Conservation (phyloP, 2,113 vertebrate genomes). For the Ailurus styani region DNA sequence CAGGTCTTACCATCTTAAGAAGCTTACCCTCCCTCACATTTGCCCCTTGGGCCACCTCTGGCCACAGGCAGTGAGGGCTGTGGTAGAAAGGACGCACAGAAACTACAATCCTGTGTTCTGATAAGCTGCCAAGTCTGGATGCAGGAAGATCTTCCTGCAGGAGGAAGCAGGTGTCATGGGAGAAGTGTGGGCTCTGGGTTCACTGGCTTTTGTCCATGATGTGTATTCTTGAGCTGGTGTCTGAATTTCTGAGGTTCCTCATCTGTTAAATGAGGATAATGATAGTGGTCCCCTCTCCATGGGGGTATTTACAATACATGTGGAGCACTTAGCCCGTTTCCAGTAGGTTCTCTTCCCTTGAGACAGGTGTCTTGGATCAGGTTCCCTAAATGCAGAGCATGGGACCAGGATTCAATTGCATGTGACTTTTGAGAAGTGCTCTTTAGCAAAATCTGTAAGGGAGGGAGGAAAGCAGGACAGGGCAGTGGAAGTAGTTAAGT, state of each 20-base stretch:
- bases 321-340: neutral
- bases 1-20: neutral
- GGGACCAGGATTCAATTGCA: neutral
- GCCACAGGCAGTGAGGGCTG: neutral
- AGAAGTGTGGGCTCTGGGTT: neutral
- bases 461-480: neutral
- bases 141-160: neutral
- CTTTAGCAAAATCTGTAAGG: neutral
- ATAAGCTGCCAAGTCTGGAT: neutral
- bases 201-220: neutral
- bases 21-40: neutral
- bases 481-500: neutral
- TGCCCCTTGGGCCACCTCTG: too few species aligned
- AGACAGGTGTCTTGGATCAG: neutral
- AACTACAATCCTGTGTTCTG: neutral
- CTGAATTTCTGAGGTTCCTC: neutral
- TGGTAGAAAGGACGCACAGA: neutral
- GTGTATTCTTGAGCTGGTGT: too few species aligned
- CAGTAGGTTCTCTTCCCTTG: neutral
- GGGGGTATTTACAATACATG: rapidly evolving
- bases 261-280: neutral
- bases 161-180: neutral
- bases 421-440: neutral
- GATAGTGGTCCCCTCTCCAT: neutral
- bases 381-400: neutral